Evolutionary conservation across 2,888 invertebrate genomes (phyloP).

Genomic region (Dasypolia templi): DNA sequence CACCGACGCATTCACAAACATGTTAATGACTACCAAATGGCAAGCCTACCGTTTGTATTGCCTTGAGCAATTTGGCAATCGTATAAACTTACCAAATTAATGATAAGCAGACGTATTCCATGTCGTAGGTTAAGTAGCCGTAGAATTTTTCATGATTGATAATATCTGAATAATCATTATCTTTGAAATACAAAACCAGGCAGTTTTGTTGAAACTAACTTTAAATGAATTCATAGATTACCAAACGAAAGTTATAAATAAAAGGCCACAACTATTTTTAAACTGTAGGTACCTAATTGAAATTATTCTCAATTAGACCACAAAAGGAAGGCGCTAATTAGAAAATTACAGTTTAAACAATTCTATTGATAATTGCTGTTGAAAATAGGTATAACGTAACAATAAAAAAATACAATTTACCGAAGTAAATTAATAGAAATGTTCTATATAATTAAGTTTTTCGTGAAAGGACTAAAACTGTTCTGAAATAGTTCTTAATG

Average conservation of each 20-base stretch:
- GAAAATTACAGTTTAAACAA: conserved; percentile 21
- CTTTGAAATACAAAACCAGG: background rate
- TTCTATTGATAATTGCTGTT: conserved; percentile 5
- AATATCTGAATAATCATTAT: background rate
- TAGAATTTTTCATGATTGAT: background rate
- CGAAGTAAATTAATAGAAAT: conserved; percentile 3
- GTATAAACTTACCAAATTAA: too few species aligned
- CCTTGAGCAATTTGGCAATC: too few species aligned
- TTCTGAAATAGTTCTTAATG: background rate
- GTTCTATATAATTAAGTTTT: background rate
- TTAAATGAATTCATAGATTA: background rate
- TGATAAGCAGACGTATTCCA: background rate
- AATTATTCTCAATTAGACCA: background rate
- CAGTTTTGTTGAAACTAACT: background rate
- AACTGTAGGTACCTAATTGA: background rate
- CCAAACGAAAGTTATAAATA: background rate
- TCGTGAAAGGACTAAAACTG: background rate
- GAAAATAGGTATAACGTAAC: too few species aligned
- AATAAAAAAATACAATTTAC: too few species aligned
- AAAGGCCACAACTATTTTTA: background rate
- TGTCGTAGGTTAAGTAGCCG: too few species aligned
- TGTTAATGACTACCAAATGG: too few species aligned
- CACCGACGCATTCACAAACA: too few species aligned
- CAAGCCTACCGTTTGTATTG: too few species aligned
- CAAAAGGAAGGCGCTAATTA: conserved; percentile 1